Evolutionary conservation across 2,113 vertebrate genomes (phyloP).

Genomic region (Gnathonemus longibarbis): DNA sequence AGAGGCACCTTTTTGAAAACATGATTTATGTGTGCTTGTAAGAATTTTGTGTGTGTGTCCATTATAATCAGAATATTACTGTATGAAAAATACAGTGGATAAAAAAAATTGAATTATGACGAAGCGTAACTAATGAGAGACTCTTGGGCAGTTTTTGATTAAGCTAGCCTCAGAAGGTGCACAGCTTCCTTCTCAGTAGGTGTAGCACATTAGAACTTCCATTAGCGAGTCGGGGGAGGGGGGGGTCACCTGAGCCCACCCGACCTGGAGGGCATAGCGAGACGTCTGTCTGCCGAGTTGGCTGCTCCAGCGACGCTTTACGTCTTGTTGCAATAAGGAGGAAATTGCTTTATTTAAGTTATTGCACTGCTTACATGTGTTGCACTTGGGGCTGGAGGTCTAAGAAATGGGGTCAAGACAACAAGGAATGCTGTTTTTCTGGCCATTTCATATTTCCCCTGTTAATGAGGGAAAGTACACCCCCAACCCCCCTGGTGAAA

Average conservation of each 20-base stretch:
- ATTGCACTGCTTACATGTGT: background rate
- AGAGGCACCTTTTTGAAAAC: conserved; percentile 29
- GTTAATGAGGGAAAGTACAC: background rate
- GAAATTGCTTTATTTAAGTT: background rate
- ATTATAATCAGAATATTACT: conserved; percentile 7
- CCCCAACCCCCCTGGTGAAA: background rate
- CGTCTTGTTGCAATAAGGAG: background rate
- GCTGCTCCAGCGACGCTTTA: background rate
- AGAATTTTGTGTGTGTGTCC: conserved; percentile 13
- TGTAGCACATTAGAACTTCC: background rate
- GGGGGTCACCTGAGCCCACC: background rate
- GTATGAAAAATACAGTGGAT: conserved; percentile 14
- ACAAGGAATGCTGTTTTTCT: background rate
- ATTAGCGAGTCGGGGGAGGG: background rate
- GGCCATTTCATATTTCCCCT: background rate
- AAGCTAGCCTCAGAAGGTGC: background rate
- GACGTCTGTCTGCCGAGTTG: background rate
- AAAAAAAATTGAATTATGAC: conserved; percentile 19
- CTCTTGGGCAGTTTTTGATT: background rate
- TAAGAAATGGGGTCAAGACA: background rate
- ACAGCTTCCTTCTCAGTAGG: background rate
- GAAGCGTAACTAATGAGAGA: background rate
- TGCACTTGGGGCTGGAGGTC: background rate
- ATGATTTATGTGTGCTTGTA: conserved; percentile 38
- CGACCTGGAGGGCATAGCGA: background rate